Base-by-base conservation (phyloP, 2,113 vertebrate genomes). In the Atlantisia rogersi region DNA sequence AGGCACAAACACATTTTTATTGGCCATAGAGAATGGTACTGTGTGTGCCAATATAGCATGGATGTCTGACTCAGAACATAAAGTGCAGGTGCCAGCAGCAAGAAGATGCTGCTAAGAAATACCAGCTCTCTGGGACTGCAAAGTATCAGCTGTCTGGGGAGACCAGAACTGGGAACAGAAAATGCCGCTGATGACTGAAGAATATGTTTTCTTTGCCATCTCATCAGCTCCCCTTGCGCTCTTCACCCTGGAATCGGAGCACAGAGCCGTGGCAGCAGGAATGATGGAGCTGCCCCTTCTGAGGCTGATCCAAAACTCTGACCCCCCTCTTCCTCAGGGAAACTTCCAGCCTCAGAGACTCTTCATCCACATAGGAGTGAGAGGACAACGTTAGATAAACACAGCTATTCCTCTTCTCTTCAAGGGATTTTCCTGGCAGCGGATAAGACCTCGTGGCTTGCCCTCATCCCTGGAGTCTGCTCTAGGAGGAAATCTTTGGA, bases 1-100 rank as follows among this genome's bases (percentile, higher is more conserved):
- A 96, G 92, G 67, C 92, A 59, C 81, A 93, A 96, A 96, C 92
- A 94, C 86, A 69, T 96, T 95, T 96, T 95, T 96, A 96, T 96
- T 97, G 95, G 92, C 91, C 94, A 69, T 85, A 89, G 92, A 96
- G 77, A 94, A 84, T 89, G 91, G 94, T 94, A 89, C 74, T 87
- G 78, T 39, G 92, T 76, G 91, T 85, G 95, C 91, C 95, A 94
- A 95, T 94, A 89, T 70, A 96, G 92, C 92, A 96, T 94, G 93
- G 77, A 96, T 89, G 75, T 96, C 92, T 96, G 93, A 96, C 86
- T 95, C 90, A 86, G 86, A 92, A 93, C 93, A 78, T 95, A 90
- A 92, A 96, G 90, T 95, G 81, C 86, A 96, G 84, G 84, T 95
- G 94, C 92, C 91, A 96, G 91, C 86, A 96, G 67, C 44, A 94